A percentile compares a stretch with the other conserved stretches of the same genome.
These are phyloP conservation scores for Condylostylus longicornis DNA, from an alignment of 1,140 invertebrate species.

Conservation along the genomic window DNA sequence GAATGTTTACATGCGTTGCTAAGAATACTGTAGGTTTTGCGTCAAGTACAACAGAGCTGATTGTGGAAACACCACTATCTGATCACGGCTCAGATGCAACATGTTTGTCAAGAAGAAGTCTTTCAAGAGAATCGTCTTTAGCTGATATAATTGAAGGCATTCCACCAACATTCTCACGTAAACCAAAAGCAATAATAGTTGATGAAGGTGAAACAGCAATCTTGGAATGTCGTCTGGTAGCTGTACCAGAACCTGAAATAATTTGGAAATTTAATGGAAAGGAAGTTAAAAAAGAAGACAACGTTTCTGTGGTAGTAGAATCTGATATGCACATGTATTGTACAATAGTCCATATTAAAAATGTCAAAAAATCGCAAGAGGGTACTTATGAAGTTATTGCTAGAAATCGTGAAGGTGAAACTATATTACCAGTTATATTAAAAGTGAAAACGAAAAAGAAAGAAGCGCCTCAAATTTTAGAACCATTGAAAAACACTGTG, in stretches of 20 bases:
- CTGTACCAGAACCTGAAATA: slow-evolving; percentile 79
- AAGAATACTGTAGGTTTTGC: slow-evolving; percentile 90
- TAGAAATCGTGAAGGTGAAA: slow-evolving; percentile 79
- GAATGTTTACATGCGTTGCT: slow-evolving; percentile 89
- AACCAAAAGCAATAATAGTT: slow-evolving; percentile 69
- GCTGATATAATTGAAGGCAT: slow-evolving; percentile 84
- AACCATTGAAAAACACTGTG: slow-evolving; percentile 55
- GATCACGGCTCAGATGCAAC: slow-evolving; percentile 78
- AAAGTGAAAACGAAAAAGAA: slow-evolving; percentile 64
- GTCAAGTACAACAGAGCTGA: slow-evolving; percentile 76
- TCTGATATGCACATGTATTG: slow-evolving; percentile 84
- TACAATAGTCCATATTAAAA: slow-evolving; percentile 61
- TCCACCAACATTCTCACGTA: slow-evolving; percentile 79
- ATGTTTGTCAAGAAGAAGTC: slow-evolving; percentile 58
- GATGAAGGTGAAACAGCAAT: slow-evolving; percentile 65
- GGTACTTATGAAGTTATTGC: slow-evolving; percentile 78
- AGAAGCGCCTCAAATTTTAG: slow-evolving; percentile 65
- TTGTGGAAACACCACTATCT: slow-evolving; percentile 71
- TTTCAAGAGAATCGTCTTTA: slow-evolving; percentile 76
- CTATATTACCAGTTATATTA: slow-evolving; percentile 60
- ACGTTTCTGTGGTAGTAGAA: slow-evolving; percentile 53
- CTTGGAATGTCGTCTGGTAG: slow-evolving; percentile 70
- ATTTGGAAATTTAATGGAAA: slow-evolving; percentile 65
- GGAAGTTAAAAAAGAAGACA: slow-evolving; percentile 47
- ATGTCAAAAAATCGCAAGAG: slow-evolving; percentile 63